phyloP scores from a whole-genome alignment of 2,113 vertebrate species.

The Istiophorus platypterus region DNA sequence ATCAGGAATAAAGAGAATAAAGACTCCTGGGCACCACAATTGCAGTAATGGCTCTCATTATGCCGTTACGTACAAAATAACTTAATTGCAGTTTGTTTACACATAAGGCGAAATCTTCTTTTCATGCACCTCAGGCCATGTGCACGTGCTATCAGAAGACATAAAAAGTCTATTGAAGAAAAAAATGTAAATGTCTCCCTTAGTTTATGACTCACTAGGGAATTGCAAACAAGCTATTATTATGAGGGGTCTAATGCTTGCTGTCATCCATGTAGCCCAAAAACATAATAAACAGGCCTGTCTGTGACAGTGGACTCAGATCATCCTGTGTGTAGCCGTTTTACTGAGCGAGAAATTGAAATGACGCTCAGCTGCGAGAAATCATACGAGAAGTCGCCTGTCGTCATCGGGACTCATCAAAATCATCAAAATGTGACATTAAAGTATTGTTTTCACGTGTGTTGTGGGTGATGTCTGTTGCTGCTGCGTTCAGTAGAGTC shows the following conservation, averaged over 20 bases:
- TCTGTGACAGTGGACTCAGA: constrained; percentile 7
- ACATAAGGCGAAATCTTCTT: constrained; percentile 42
- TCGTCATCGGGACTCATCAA: background rate
- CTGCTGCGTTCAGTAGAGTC: background rate
- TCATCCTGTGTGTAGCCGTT: background rate
- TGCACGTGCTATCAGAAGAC: constrained; percentile 41
- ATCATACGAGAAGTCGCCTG: background rate
- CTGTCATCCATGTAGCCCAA: constrained; percentile 10
- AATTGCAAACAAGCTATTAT: constrained; percentile 23
- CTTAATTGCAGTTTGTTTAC: constrained; percentile 64
- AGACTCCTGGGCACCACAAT: constrained; percentile 39
- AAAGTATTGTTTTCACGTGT: constrained; percentile 4
- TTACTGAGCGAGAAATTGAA: background rate
- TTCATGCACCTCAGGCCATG: constrained; percentile 52
- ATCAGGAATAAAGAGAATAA: constrained; percentile 37
- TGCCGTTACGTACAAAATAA: constrained; percentile 52
- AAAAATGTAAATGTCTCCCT: background rate
- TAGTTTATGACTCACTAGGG: constrained; percentile 35
- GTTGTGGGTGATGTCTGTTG: background rate
- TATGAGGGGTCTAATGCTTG: constrained; percentile 3
- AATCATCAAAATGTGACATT: background rate
- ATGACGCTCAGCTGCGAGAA: constrained; percentile 29
- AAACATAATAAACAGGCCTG: constrained; percentile 17
- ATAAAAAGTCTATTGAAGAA: constrained; percentile 29
- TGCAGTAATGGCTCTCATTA: constrained; percentile 66